Percentiles rank a stretch among this genome's conserved stretches.
These are phyloP conservation scores for Cephus spinipes DNA, from an alignment of 2,888 invertebrate genomes.

Conservation along the genomic window DNA sequence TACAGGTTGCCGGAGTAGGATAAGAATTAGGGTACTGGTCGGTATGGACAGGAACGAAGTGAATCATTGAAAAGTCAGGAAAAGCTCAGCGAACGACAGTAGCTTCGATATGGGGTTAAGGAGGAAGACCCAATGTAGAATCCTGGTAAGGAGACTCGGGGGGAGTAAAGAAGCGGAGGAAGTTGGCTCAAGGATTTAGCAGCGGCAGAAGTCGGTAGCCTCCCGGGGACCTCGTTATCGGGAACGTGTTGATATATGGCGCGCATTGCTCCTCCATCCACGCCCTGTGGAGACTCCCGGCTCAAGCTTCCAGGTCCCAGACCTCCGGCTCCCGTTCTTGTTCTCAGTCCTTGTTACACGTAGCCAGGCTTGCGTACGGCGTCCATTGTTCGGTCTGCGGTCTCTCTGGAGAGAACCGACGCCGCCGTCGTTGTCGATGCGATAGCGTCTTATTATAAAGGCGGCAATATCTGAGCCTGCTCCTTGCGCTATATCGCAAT, in stretches of 20 bases:
- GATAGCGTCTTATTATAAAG: conserved; percentile 63
- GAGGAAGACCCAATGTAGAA: too few species aligned
- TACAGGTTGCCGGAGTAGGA: too few species aligned
- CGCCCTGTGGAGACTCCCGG: conserved; percentile 48
- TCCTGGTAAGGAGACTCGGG: too few species aligned
- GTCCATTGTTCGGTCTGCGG: conserved; percentile 53
- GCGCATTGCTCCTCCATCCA: conserved; percentile 48
- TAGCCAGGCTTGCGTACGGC: conserved; percentile 24
- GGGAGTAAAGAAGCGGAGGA: too few species aligned
- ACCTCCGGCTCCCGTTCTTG: conserved; percentile 23
- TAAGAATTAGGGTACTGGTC: too few species aligned
- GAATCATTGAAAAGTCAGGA: too few species aligned
- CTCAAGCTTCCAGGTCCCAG: background rate
- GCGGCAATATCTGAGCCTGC: conserved; percentile 52
- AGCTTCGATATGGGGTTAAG: too few species aligned
- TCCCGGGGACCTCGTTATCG: conserved; percentile 64
- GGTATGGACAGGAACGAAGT: too few species aligned
- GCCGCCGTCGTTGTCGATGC: conserved; percentile 50
- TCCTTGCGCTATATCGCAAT: conserved; percentile 18
- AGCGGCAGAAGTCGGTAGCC: conserved; percentile 50
- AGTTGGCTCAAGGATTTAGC: too few species aligned
- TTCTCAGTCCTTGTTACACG: conserved; percentile 49
- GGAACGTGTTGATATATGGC: conserved; percentile 63
- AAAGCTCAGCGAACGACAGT: too few species aligned
- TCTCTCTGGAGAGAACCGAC: conserved; percentile 45